Percentiles rank a stretch among this genome's conserved stretches.
phyloP scores from a whole-genome alignment of 1,140 invertebrate genomes.

The Pseudomyrmex cubaensis region DNA sequence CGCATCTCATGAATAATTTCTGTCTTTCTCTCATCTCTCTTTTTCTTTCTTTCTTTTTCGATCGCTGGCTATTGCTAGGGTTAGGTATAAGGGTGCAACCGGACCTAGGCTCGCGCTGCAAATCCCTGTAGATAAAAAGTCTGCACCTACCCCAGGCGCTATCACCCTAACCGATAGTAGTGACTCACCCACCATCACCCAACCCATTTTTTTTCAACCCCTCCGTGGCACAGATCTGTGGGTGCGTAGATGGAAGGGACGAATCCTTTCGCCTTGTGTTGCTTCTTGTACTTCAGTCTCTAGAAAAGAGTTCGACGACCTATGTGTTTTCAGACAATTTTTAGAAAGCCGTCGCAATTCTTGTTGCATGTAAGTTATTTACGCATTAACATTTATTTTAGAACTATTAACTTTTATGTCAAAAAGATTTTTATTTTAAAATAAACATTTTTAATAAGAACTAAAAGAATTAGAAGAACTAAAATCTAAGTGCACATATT shows the following conservation, averaged over 20 bases:
- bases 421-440: too few species aligned
- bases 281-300: slow-evolving; percentile 70
- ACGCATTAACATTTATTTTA: background rate
- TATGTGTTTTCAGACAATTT: background rate
- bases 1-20: slow-evolving; percentile 84
- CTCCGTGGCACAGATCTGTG: slow-evolving; percentile 76
- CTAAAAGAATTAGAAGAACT: too few species aligned
- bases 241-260: slow-evolving; percentile 76
- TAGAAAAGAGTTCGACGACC: slow-evolving; percentile 63
- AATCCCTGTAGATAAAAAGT: slow-evolving; percentile 84
- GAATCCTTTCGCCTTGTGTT: slow-evolving; percentile 78
- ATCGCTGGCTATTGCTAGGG: slow-evolving; percentile 69
- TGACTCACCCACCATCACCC: slow-evolving; percentile 81
- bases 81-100: slow-evolving; percentile 78
- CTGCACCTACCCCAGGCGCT: slow-evolving; percentile 76
- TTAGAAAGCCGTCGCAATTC: background rate
- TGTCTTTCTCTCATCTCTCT: slow-evolving; percentile 37
- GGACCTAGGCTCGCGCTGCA: slow-evolving; percentile 79
- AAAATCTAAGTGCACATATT: background rate
- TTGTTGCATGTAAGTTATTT: background rate
- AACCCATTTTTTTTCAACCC: slow-evolving; percentile 81
- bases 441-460: too few species aligned
- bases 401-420: background rate
- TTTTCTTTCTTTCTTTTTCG: slow-evolving; percentile 66
- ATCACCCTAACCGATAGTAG: slow-evolving; percentile 78